Base-by-base conservation (phyloP, 2,113 vertebrate species). In the Gallinago jamesoni region DNA sequence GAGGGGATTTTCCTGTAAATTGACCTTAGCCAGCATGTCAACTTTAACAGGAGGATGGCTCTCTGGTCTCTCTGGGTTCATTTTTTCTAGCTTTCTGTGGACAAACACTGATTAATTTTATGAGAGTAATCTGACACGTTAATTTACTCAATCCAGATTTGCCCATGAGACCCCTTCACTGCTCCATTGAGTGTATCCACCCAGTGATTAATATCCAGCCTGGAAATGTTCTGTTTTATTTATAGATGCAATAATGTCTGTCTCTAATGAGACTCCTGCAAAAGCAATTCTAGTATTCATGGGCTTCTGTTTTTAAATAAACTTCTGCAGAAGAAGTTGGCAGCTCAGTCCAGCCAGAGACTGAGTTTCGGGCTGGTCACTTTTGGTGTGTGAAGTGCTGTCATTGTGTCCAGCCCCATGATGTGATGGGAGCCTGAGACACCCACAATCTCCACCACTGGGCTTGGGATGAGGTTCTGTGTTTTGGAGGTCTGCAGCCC, bases 141-240 rank as follows among this genome's bases (percentile, higher is more conserved):
- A 0, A 81, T 94, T 92, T 48, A 63, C 37, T 62, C 18, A 1
- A 18, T 59, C 55, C 48, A 60, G 67, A 9, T 69, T 85, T 75
- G 74, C 56, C 84, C 76, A n/a, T 7, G 7, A 93, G 94, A 78
- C 59, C 84, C 48, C 81, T 82, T 75, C 66, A 47, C 37, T 47
- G 15, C 62, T 59, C 79, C 59, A 4, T 8, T 28, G n/a, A 64
- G 60, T 0, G 27, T 27, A 66, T 85, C 90, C 82, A 88, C 67
- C 33, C 84, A 5, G 67, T 30, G 85, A 90, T 64, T 89, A 69
- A 69, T 1, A 60, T 52, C 63, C 96, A 94, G 79, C 55, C 41
- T 66, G 85, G 92, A 93, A 96, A 96, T 3, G 63, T 91, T 92
- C 92, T 73, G 72, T 87, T 95, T 95, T 94, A 93, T 94, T 95